phyloP scores from a whole-genome alignment of 2,113 vertebrate species.

The Dolichotis patagonum region DNA sequence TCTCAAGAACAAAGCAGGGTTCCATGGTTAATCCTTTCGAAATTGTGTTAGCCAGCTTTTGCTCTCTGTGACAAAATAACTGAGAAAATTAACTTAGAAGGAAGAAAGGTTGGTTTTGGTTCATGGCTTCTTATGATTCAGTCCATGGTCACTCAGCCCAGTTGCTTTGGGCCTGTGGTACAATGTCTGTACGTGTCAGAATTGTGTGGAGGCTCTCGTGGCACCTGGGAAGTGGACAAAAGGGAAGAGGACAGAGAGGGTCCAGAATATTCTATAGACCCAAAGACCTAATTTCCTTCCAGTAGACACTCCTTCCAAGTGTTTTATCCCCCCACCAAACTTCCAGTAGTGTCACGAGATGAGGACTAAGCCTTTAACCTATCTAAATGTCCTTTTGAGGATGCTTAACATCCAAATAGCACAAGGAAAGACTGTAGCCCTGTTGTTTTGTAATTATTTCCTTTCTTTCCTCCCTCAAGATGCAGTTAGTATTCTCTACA shows the following conservation, averaged over 20 bases:
- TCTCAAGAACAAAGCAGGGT: background rate
- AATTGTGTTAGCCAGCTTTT: background rate
- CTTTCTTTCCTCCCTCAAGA: background rate
- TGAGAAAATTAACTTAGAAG: background rate
- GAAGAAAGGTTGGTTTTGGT: background rate
- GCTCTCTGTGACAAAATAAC: background rate
- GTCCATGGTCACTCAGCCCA: background rate
- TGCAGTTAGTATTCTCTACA: too few species aligned
- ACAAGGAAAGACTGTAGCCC: background rate
- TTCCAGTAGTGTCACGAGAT: background rate
- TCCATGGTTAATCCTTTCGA: background rate
- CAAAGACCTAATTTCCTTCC: background rate
- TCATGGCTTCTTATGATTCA: background rate
- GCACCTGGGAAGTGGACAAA: too few species aligned
- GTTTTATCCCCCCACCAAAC: background rate
- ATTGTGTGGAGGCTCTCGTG: background rate
- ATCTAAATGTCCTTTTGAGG: background rate
- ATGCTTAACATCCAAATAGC: background rate
- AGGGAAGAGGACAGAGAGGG: background rate
- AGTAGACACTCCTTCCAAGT: background rate
- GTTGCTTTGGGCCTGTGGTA: background rate
- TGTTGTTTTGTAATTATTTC: background rate
- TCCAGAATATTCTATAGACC: background rate
- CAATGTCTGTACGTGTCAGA: too few species aligned
- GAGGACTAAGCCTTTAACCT: background rate